Evolutionary conservation across 2,113 vertebrate genomes (phyloP), one percentile per base, ranked within the genome.

Genomic region (Apodemus speciosus): DNA sequence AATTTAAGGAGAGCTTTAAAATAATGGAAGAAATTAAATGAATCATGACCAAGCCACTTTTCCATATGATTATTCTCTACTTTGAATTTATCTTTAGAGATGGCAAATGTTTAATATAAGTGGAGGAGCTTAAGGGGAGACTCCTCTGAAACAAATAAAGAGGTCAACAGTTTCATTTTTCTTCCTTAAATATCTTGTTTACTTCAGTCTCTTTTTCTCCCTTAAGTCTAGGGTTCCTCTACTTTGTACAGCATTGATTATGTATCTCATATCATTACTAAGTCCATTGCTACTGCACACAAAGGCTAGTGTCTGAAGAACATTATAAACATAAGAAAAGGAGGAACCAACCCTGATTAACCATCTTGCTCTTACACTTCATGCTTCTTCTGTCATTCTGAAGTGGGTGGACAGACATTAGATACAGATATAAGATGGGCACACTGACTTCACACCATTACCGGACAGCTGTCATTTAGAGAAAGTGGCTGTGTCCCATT

Each of bases 391-490:
- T 62, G 60, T 43, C 80, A 66, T 84, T 71, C 68, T 14, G 87
- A 94, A 90, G 91, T 95, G 96, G 95, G 96, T 96, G 88, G 96
- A 49, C 5, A 60, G 96, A 49, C 5, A 66, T 30, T 64, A 75
- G 84, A 6, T 83, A 69, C 96, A 97, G 91, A 93, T 43, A 94
- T 21, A 94, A 51, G 88, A 86, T 62, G 75, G 53, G 96, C 97
- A 87, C 90, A n/a, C 18, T 38, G 64, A 90, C 95, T 94, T 83
- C 94, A 69, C 85, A 79, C 85, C 90, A 73, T 92, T 72, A 95
- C 60, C 43, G 43, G 13, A 23, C 56, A 86, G 96, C 95, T 97
- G 95, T 96, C 90, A 96, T 97, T 96, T 90, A 62, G 88, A 95
- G 91, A 96, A 97, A 97, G 95, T 97, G 97, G 76, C 88, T 0